These are phyloP conservation scores for Bembecia ichneumoniformis DNA, from an alignment of 2,888 invertebrate species.

Conservation along the genomic window DNA sequence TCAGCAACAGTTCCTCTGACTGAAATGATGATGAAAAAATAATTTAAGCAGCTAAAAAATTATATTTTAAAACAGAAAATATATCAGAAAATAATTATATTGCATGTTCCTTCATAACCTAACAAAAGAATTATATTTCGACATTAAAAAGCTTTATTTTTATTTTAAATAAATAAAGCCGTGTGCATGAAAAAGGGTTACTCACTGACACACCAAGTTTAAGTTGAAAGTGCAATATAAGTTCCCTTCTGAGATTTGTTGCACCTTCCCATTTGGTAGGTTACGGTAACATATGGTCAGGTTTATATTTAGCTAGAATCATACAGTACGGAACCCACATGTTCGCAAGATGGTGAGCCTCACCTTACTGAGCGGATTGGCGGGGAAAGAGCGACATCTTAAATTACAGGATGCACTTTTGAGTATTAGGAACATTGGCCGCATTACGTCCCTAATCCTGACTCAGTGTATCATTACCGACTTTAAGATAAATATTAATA, in stretches of 20 bases:
- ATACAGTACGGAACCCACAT: conserved; percentile 46
- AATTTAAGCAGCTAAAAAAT: too few relatives aligned
- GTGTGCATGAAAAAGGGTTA: too few relatives aligned
- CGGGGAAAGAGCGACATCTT: conserved; percentile 60
- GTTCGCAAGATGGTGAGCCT: conserved; percentile 60
- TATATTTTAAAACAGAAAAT: too few relatives aligned
- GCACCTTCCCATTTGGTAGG: conserved; percentile 31
- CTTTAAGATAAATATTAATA: too few relatives aligned
- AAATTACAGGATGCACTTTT: conserved; percentile 64
- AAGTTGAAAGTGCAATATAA: not conserved
- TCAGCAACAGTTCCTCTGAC: too few relatives aligned
- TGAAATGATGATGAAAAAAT: too few relatives aligned
- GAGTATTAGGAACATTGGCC: conserved; percentile 32
- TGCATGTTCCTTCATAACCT: too few relatives aligned
- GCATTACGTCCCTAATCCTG: conserved; percentile 23
- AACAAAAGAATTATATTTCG: too few relatives aligned
- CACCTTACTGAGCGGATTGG: conserved; percentile 55
- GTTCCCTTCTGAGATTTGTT: conserved; percentile 15
- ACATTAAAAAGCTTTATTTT: too few relatives aligned
- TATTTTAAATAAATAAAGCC: too few relatives aligned
- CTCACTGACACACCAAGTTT: too few relatives aligned
- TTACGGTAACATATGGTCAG: conserved; percentile 49
- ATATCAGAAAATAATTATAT: too few relatives aligned
- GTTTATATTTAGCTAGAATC: conserved; percentile 54
- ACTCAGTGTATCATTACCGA: conserved; percentile 25